A percentile compares a stretch with the other conserved stretches of the same genome.
Evolutionary conservation across 2,888 invertebrate genomes (phyloP).

Genomic region (Netelia melanura): DNA sequence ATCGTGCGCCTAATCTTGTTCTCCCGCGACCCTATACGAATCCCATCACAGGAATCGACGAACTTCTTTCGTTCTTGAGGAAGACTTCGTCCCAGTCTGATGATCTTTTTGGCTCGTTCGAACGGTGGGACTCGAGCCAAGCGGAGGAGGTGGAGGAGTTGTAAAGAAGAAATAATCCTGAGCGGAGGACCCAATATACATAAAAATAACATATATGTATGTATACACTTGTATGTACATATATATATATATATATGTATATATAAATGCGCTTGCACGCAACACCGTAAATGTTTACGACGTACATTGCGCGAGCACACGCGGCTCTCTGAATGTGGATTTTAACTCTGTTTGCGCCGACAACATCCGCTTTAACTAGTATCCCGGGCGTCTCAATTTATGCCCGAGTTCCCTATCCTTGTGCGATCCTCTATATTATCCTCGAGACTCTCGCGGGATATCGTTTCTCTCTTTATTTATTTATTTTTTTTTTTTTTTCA

Average conservation of each 20-base stretch:
- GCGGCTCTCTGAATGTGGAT: constrained; percentile 58
- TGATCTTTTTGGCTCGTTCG: constrained; percentile 1
- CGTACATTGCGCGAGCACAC: constrained; percentile 62
- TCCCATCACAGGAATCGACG: not conserved
- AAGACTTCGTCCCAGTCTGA: constrained; percentile 3
- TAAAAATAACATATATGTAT: constrained; percentile 15
- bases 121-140: constrained; percentile 10
- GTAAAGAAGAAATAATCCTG: constrained; percentile 23
- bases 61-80: not conserved
- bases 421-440: constrained; percentile 28
- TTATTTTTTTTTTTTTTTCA: not conserved
- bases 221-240: not conserved
- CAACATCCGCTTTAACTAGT: constrained; percentile 67
- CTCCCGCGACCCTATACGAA: not conserved
- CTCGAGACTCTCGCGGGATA: constrained; percentile 10
- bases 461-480: not conserved
- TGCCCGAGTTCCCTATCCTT: constrained; percentile 48
- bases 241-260: not conserved
- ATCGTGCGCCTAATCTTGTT: not conserved
- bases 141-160: constrained; percentile 10
- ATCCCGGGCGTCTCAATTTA: constrained; percentile 66
- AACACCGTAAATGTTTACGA: constrained; percentile 70
- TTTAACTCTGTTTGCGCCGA: constrained; percentile 64
- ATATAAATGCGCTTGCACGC: constrained; percentile 56
- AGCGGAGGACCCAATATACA: constrained; percentile 40